phyloP scores from a whole-genome alignment of 2,888 invertebrate species.

The Tethea ocularis region DNA sequence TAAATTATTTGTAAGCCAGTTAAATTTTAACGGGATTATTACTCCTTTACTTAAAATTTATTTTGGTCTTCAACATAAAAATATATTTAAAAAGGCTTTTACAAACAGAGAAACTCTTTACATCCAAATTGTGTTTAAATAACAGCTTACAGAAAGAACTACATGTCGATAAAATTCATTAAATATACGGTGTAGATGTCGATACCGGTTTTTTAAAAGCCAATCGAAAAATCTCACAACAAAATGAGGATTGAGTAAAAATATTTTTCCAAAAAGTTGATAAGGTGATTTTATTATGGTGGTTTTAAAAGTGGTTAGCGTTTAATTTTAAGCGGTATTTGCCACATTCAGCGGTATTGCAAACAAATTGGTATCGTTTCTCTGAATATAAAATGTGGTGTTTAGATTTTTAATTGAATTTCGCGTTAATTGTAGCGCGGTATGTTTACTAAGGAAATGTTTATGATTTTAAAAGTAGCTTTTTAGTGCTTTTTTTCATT shows the following conservation, averaged over 20 bases:
- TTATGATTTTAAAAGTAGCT: neutral
- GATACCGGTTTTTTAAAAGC: neutral
- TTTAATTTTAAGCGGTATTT: neutral
- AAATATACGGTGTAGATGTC: neutral
- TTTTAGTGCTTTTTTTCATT: too few relatives aligned
- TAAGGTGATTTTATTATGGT: neutral
- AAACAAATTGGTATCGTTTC: slow-evolving; percentile 3
- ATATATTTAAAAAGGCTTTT: neutral
- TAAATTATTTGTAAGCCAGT: too few relatives aligned
- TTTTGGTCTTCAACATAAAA: too few relatives aligned
- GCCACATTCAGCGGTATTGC: neutral
- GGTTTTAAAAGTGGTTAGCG: neutral
- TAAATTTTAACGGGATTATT: too few relatives aligned
- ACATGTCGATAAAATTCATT: neutral
- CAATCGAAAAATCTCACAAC: neutral
- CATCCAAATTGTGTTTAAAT: neutral
- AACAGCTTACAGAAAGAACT: neutral
- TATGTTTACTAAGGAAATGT: neutral
- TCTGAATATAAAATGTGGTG: neutral
- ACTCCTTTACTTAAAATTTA: too few relatives aligned
- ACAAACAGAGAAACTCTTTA: neutral
- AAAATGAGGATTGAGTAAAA: neutral
- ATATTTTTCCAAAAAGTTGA: neutral
- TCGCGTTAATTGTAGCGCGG: neutral
- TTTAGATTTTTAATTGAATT: neutral